phyloP scores from a whole-genome alignment of 2,888 invertebrate genomes.

The Pollenia labialis region DNA sequence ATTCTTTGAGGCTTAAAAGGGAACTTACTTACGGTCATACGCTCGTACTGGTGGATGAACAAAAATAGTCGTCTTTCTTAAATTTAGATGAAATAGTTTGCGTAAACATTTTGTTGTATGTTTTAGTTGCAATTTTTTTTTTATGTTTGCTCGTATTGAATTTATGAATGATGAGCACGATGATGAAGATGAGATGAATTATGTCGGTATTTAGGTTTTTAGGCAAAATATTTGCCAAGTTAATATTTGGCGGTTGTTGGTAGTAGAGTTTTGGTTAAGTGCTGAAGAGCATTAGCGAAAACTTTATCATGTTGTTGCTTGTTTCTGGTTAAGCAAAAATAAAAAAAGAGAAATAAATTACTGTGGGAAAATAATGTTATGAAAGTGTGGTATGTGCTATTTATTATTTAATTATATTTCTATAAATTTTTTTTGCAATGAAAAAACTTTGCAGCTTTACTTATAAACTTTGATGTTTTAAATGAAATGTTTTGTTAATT shows the following conservation, averaged over 20 bases:
- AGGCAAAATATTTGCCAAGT: conserved; percentile 55
- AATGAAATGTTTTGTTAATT: too few relatives aligned
- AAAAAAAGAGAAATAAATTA: neutral
- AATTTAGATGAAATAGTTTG: conserved; percentile 26
- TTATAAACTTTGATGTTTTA: too few relatives aligned
- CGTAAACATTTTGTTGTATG: conserved; percentile 20
- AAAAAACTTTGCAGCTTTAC: neutral
- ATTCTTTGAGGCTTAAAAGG: neutral
- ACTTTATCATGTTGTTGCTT: conserved; percentile 4
- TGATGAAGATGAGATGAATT: conserved; percentile 40
- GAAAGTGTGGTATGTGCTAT: neutral
- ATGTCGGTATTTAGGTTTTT: conserved; percentile 65
- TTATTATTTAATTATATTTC: neutral
- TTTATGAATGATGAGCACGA: conserved; percentile 42
- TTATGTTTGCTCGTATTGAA: conserved; percentile 10
- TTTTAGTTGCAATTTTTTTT: neutral
- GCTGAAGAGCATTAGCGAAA: neutral
- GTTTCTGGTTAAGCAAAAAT: neutral
- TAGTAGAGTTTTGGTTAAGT: neutral
- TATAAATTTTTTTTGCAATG: neutral
- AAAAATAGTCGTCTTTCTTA: conserved; percentile 7
- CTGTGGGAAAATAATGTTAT: conserved; percentile 26
- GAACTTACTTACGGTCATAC: neutral
- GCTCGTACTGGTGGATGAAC: neutral
- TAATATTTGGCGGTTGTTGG: neutral